Conservation (phyloP, 2,888 invertebrate genomes). For the Amphipoea oculea region DNA sequence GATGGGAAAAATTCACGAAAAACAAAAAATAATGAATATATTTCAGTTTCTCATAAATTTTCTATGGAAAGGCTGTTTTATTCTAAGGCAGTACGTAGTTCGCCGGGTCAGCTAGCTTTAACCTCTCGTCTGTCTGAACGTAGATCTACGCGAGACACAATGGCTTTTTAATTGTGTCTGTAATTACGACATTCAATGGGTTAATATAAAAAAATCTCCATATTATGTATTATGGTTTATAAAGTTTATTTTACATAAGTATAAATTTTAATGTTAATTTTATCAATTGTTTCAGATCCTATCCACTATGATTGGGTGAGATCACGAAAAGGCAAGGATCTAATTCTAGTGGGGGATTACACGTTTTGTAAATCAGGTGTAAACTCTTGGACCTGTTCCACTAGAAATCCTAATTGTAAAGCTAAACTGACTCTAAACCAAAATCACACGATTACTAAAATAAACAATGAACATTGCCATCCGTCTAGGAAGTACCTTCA, state of each 20-base stretch:
- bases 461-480: slow-evolving; percentile 33
- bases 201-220: not conserved
- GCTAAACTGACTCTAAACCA: slow-evolving; percentile 69
- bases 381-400: slow-evolving; percentile 68
- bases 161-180: too few relatives aligned
- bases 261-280: not conserved
- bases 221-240: not conserved
- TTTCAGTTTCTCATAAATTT: too few relatives aligned
- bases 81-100: too few relatives aligned
- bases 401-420: slow-evolving; percentile 65
- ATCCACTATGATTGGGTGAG: slow-evolving; percentile 56
- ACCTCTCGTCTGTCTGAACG: too few relatives aligned
- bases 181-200: too few relatives aligned
- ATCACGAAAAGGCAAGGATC: slow-evolving; percentile 64
- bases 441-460: not conserved
- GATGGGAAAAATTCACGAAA: too few relatives aligned
- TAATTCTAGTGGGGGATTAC: slow-evolving; percentile 63
- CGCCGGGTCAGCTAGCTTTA: too few relatives aligned
- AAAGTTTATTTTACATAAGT: not conserved
- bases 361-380: slow-evolving; percentile 59
- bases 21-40: too few relatives aligned
- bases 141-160: too few relatives aligned
- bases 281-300: slow-evolving; percentile 39
- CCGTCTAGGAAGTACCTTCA: slow-evolving; percentile 10
- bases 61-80: too few relatives aligned